Evolutionary conservation across 2,113 vertebrate genomes (phyloP).

Genomic region (Sander vitreus): DNA sequence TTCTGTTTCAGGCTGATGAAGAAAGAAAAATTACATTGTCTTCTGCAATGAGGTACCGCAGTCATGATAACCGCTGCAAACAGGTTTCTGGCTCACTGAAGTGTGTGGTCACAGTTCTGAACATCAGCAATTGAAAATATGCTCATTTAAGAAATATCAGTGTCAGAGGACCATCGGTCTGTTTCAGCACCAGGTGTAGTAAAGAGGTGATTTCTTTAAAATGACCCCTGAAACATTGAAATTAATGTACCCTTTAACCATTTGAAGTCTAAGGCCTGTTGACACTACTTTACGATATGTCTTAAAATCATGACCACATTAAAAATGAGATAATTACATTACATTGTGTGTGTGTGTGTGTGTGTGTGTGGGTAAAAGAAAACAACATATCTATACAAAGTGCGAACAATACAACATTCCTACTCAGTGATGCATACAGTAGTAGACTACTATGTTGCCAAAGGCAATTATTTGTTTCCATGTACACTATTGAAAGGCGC

Average conservation of each 20-base stretch:
- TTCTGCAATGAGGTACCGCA: constrained; percentile 57
- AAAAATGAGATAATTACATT: constrained; percentile 41
- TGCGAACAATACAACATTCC: constrained; percentile 83
- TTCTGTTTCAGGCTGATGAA: constrained; percentile 36
- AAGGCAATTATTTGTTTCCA: constrained; percentile 89
- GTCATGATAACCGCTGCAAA: constrained; percentile 48
- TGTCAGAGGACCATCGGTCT: constrained; percentile 61
- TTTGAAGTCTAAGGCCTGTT: constrained; percentile 58
- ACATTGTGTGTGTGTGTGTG: constrained; percentile 14
- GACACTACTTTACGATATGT: constrained; percentile 54
- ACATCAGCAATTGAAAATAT: constrained; percentile 40
- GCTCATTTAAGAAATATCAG: constrained; percentile 47
- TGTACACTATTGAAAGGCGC: constrained; percentile 90
- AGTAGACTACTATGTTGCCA: constrained; percentile 87
- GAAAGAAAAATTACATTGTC: constrained; percentile 9
- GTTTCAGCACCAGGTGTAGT: constrained; percentile 88
- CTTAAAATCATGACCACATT: constrained; percentile 34
- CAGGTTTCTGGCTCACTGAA: constrained; percentile 38
- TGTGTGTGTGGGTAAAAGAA: constrained; percentile 45
- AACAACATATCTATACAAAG: constrained; percentile 81
- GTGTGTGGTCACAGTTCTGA: constrained; percentile 59
- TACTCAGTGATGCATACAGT: constrained; percentile 82
- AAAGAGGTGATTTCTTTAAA: constrained; percentile 72
- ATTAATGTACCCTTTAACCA: constrained; percentile 63
- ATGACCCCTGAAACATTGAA: constrained; percentile 64